A percentile compares a stretch with the other conserved stretches of the same genome.
phyloP scores from a whole-genome alignment of 1,140 invertebrate genomes.

The Aculops lycopersici region DNA sequence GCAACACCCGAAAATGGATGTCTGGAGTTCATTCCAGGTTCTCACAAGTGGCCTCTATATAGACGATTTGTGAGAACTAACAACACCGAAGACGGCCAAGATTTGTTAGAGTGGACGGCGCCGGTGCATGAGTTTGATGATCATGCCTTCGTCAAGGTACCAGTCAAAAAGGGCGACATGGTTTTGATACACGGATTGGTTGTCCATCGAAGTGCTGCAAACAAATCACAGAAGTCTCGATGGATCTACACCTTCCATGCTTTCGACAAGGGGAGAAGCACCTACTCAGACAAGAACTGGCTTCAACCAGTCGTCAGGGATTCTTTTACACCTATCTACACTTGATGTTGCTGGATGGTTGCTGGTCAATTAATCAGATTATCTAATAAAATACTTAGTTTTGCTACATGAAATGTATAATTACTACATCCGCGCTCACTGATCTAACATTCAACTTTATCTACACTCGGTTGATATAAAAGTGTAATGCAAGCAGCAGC shows the following conservation, averaged over 20 bases:
- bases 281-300: background rate
- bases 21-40: slow-evolving; percentile 58
- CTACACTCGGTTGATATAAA: too few species aligned
- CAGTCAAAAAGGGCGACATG: slow-evolving; percentile 46
- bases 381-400: too few species aligned
- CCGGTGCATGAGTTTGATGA: slow-evolving; percentile 33
- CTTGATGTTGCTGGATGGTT: too few species aligned
- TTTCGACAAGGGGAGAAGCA: slow-evolving; percentile 26
- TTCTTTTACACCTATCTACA: too few species aligned
- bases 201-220: slow-evolving; percentile 59
- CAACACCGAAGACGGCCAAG: slow-evolving; percentile 24
- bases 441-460: too few species aligned
- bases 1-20: slow-evolving; percentile 57
- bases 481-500: too few species aligned
- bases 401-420: too few species aligned
- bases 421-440: too few species aligned
- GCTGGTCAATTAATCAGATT: too few species aligned
- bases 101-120: slow-evolving; percentile 19
- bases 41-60: slow-evolving; percentile 30
- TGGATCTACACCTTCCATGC: slow-evolving; percentile 86
- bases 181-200: slow-evolving; percentile 70
- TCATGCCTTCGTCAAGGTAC: slow-evolving; percentile 37
- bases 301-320: too few species aligned
- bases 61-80: slow-evolving; percentile 28
- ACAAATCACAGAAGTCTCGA: slow-evolving; percentile 43